Evolutionary conservation across 2,113 vertebrate genomes (phyloP), one percentile per base, ranked within the genome.

Genomic region (Dasyurus viverrinus): DNA sequence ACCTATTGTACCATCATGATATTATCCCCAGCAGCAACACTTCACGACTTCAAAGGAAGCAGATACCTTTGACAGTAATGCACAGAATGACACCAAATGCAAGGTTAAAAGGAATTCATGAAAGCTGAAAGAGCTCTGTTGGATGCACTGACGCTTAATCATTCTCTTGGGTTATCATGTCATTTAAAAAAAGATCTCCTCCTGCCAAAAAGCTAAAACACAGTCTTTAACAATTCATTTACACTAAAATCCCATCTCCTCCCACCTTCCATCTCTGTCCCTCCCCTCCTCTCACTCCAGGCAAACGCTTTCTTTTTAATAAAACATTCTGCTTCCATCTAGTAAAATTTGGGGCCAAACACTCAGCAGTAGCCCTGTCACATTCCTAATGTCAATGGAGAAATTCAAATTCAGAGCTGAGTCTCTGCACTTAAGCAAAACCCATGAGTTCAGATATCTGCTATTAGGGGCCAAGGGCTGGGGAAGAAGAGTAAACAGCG

Each of bases 131-230:
- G 92, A 91, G 91, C 54, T 94, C 90, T 93, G 94, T 60, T 95
- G 94, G 96, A 96, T 90, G 96, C 90, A 92, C 92, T 55, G 54
- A 42, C 89, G 95, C 93, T 95, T 95, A 60, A 93, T 94, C 93
- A 97, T 95, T 94, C 95, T 96, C 94, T 94, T 50, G 50, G 68
- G 89, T 93, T 97, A 94, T 95, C 93, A 94, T 90, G 90, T 97
- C 90, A 94, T 97, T 97, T 94, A 93, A 97, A 97, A 97, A 98
- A 95, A 90, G 93, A 94, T 26, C 93, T 91, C 94, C 97, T n/a
- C 92, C 84, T 89, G 60, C 92, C 90, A 90, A 90, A 93, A 92
- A 16, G 53, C 22, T 1, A 30, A 52, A 6, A 47, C 90, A 4
- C 89, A 94, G 92, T 89, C 91, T 90, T 95, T 96, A 96, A 89